Conservation (phyloP, 2,113 vertebrate species). For the Cricetomys ansorgei region DNA sequence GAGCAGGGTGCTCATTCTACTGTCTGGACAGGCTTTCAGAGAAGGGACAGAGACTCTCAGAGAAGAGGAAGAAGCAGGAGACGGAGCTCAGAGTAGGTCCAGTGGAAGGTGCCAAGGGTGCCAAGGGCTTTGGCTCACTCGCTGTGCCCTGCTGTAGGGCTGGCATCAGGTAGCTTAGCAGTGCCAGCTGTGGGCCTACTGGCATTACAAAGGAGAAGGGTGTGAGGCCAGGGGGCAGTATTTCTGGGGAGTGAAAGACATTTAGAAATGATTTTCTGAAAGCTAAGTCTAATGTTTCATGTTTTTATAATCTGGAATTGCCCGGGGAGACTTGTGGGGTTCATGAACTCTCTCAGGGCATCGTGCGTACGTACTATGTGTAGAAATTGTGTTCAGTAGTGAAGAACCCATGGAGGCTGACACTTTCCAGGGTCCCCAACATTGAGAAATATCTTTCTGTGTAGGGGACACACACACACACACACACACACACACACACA, state of each 20-base stretch:
- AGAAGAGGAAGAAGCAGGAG: background rate
- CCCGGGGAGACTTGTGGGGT: constrained; percentile 48
- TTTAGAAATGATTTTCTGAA: constrained; percentile 57
- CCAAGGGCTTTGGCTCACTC: background rate
- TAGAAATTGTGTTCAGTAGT: constrained; percentile 43
- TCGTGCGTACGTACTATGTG: background rate
- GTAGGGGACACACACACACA: background rate
- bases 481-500: background rate
- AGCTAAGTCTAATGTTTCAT: constrained; percentile 41
- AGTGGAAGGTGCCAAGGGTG: background rate
- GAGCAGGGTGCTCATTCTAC: background rate
- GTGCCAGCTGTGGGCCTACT: too few species aligned
- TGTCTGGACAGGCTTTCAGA: constrained; percentile 12
- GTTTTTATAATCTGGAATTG: constrained; percentile 58
- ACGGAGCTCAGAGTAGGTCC: background rate
- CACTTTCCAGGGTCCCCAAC: background rate
- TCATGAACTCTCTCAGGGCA: background rate
- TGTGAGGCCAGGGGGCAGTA: background rate
- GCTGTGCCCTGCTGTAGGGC: background rate
- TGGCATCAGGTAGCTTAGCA: background rate
- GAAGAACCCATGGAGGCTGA: background rate
- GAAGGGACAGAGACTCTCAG: background rate
- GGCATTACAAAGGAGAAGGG: background rate
- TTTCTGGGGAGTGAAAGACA: constrained; percentile 51
- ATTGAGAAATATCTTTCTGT: constrained; percentile 5